Base-by-base conservation (phyloP, 1,140 invertebrate species). In the Sitobion miscanthi region DNA sequence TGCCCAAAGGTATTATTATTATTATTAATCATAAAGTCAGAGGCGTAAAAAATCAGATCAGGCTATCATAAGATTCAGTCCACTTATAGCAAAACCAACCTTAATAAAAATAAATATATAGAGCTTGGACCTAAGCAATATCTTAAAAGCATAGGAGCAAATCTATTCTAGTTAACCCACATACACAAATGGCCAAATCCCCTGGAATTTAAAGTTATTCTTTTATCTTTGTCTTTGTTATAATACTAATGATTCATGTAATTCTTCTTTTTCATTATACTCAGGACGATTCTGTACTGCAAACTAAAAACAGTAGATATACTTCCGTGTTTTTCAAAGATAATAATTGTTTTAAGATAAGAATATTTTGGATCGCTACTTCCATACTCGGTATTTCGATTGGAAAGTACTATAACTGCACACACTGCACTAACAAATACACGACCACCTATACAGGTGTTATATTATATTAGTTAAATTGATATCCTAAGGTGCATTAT, bases 1-100 rank as follows among this genome's bases (percentile, higher is more conserved):
- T 35, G n/a, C 62, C 62, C 62, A 77, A 77, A 77, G 62, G 62
- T 77, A 77, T 77, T 77, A 77, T 52, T 62, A 77, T 52, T 62
- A 62, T 77, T 77, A 77, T 77, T 35, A 20, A n/a, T 23, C n/a
- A n/a, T 77, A 77, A 69, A 69, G 14, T 77, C 62, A n/a, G 14
- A 14, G 62, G 30, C 62, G 62, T n/a, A 77, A 77, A n/a, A 77
- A 77, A 77, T n/a, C n/a, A 77, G 30, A 77, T n/a, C 30, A 30
- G 11, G 14, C 4, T n/a, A 77, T n/a, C n/a, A n/a, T 77, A 17
- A 77, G 62, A n/a, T 77, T 77, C 11, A n/a, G 62, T 77, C 11
- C 30, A 35, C 62, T 77, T n/a, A 17, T 77, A 77, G 14, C 1
- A 35, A n/a, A 77, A 77, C 30, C 14, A n/a, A 14, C 5, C n/a